Evolutionary conservation across 2,797 vertebrate genomes (phyloP).

Genomic region (Anniella stebbinsi): DNA sequence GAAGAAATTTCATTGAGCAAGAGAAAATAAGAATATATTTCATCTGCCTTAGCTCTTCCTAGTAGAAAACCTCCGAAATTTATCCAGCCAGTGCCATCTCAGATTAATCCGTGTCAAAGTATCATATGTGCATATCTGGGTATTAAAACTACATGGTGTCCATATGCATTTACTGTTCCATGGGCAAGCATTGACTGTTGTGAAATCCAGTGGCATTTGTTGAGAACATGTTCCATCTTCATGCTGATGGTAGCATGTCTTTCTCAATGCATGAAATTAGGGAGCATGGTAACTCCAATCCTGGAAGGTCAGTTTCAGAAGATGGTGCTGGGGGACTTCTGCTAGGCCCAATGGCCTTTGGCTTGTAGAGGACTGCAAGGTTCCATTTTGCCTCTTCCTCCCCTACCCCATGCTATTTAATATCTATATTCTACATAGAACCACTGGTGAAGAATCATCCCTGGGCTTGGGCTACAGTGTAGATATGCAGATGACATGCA

Average conservation of each 20-base stretch:
- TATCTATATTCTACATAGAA: too few species aligned
- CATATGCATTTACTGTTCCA: not conserved
- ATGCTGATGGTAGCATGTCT: not conserved
- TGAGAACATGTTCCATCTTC: not conserved
- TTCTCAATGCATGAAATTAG: not conserved
- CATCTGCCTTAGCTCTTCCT: slow-evolving; percentile 53
- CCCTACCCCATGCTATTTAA: too few species aligned
- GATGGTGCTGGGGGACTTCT: too few species aligned
- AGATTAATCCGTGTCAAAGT: slow-evolving; percentile 11
- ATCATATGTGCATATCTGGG: not conserved
- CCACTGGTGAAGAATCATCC: too few species aligned
- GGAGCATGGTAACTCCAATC: not conserved
- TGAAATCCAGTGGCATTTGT: not conserved
- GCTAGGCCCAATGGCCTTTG: too few species aligned
- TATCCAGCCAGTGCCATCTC: slow-evolving; percentile 38
- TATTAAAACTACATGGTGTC: not conserved
- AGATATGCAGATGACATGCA: too few species aligned
- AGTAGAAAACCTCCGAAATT: slow-evolving; percentile 37
- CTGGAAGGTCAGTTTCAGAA: too few species aligned
- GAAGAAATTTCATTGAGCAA: slow-evolving; percentile 39
- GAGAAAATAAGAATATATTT: slow-evolving; percentile 46
- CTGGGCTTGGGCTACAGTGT: too few species aligned
- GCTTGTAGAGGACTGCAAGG: too few species aligned
- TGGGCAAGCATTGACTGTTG: too few species aligned
- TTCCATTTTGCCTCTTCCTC: too few species aligned